Evolutionary conservation across 2,113 vertebrate genomes (phyloP), one percentile per base, ranked within the genome.

Genomic region (Lagopus muta): DNA sequence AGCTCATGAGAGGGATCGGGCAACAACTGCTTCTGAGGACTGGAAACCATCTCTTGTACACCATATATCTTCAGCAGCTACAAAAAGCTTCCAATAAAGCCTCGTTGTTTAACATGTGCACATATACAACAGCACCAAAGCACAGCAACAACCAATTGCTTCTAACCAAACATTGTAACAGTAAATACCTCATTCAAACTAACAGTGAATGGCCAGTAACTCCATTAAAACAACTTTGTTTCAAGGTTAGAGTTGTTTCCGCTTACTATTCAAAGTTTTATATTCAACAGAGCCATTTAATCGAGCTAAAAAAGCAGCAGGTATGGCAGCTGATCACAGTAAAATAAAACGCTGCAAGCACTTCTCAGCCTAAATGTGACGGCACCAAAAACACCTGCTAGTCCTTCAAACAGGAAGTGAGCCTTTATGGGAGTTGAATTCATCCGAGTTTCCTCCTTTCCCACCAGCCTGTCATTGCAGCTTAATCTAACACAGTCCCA

Each of bases 381-480:
- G 22, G 13, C 43, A 11, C 1, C 14, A 79, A 79, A 89, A 76
- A 40, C 3, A 67, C 38, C 13, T 27, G 30, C 2, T 7, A 58
- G 38, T 32, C 24, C 19, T 48, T 73, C 30, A 8, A 72, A 22
- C 0, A 36, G 40, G 2, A 52, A 58, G 75, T 89, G 60, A 69
- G 28, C 7, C 11, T 22, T 14, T n/a, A 67, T 17, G 12, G 20
- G 48, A 52, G 7, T 42, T 67, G 12, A 38, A 62, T 71, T 32
- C 32, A 40, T n/a, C 22, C 0, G 0, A 78, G 14, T 36, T 64
- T 4, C 3, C 5, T 2, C 9, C 24, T 28, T 69, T 60, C 22
- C 13, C 13, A 40, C 10, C 16, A 34, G 24, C 21, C 18, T 15
- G 42, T 42, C 75, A 75, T 16, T 88, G 66, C 40, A 89, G 50